These are phyloP conservation scores for Caranx ignobilis DNA, from an alignment of 2,113 vertebrate species.

Conservation along the genomic window DNA sequence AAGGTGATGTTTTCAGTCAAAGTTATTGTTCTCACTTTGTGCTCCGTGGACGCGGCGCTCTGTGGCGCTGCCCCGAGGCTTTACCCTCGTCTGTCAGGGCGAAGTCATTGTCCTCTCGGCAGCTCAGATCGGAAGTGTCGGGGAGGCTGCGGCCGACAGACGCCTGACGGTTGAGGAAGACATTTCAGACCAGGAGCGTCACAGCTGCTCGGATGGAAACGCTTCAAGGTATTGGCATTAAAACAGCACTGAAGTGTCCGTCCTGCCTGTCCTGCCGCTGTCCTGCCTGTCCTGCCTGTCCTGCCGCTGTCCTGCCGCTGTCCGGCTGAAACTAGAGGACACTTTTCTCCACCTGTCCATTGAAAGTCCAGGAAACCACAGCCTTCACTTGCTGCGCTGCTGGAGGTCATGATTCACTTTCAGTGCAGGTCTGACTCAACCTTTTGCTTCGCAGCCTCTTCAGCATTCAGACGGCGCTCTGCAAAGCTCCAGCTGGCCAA, in stretches of 20 bases:
- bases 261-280: not conserved
- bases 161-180: not conserved
- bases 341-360: too few species aligned
- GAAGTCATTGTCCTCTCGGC: not conserved
- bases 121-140: too few species aligned
- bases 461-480: constrained; percentile 29
- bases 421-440: constrained; percentile 26
- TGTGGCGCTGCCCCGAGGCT: not conserved
- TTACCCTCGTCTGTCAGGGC: not conserved
- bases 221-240: not conserved
- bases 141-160: not conserved
- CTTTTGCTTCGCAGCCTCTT: constrained; percentile 26
- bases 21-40: not conserved
- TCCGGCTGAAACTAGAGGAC: not conserved
- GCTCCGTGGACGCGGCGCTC: not conserved
- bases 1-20: not conserved
- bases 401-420: constrained; percentile 33
- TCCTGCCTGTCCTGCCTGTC: not conserved
- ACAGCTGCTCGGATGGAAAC: not conserved
- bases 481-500: constrained; percentile 14
- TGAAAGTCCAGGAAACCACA: not conserved
- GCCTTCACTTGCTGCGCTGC: not conserved
- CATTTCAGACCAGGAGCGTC: not conserved
- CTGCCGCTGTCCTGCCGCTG: not conserved
- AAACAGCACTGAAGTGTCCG: not conserved